A percentile compares a stretch with the other conserved stretches of the same genome.
Conservation (phyloP, 2,888 invertebrate genomes). For the Drosophila bunnanda region DNA sequence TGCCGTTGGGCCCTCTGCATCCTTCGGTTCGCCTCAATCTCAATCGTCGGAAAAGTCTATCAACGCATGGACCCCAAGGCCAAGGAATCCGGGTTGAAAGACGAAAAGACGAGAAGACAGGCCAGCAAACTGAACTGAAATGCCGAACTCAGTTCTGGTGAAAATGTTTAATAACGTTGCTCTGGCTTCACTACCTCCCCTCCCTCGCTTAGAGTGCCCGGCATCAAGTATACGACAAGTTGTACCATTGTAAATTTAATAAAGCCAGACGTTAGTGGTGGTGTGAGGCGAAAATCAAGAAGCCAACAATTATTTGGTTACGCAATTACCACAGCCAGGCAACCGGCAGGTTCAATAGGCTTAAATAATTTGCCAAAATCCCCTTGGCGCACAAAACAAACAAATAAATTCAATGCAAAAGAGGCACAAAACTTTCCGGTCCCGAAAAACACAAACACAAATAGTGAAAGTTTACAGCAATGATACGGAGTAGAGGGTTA, state of each 20-base stretch:
- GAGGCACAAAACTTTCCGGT: slow-evolving; percentile 60
- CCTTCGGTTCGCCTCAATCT: slow-evolving; percentile 46
- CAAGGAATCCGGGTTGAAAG: slow-evolving; percentile 6
- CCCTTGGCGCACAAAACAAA: slow-evolving; percentile 60
- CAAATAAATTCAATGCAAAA: slow-evolving; percentile 75
- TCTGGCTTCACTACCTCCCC: not conserved
- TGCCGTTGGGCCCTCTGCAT: slow-evolving; percentile 50
- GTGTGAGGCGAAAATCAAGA: slow-evolving; percentile 53
- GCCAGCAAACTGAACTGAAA: slow-evolving; percentile 27
- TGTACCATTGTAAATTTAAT: slow-evolving; percentile 62
- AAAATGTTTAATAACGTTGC: slow-evolving; percentile 39
- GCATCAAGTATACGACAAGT: slow-evolving; percentile 46
- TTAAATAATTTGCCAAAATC: slow-evolving; percentile 54
- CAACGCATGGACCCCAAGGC: slow-evolving; percentile 49
- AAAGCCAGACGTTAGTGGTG: slow-evolving; percentile 30
- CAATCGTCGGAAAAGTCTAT: slow-evolving; percentile 67
- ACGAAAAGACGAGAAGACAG: slow-evolving; percentile 26
- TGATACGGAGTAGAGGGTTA: slow-evolving; percentile 30
- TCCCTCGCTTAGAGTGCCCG: not conserved
- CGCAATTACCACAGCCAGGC: slow-evolving; percentile 60
- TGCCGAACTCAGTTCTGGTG: slow-evolving; percentile 1
- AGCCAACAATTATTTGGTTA: slow-evolving; percentile 62
- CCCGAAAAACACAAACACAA: slow-evolving; percentile 52
- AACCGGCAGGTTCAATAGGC: slow-evolving; percentile 61
- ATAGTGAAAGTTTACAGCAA: slow-evolving; percentile 67